phyloP scores from a whole-genome alignment of 2,797 vertebrate species.

The Epinephelus awoara region DNA sequence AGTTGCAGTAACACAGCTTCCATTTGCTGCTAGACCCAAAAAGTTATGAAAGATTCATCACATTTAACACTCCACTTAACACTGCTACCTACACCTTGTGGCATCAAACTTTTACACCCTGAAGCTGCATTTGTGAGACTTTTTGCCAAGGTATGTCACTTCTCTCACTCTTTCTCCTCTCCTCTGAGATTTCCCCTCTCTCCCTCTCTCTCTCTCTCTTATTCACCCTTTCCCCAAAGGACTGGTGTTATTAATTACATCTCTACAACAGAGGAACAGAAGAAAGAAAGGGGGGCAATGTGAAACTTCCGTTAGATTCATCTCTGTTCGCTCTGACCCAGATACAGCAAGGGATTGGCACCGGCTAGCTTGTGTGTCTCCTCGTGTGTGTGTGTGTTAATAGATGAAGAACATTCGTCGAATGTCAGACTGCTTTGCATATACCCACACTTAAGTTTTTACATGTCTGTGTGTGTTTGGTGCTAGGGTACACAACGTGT shows the following conservation, averaged over 20 bases:
- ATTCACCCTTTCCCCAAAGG: constrained; percentile 41
- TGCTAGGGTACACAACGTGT: constrained; percentile 9
- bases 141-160: constrained; percentile 8
- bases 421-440: constrained; percentile 47
- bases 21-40: background rate
- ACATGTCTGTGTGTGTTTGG: constrained; percentile 21
- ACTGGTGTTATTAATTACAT: constrained; percentile 73
- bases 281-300: constrained; percentile 54
- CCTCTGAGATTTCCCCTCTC: constrained; percentile 16
- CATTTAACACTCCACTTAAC: constrained; percentile 32
- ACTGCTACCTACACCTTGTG: constrained; percentile 49
- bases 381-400: constrained; percentile 20
- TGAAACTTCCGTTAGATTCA: constrained; percentile 68
- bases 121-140: constrained; percentile 18
- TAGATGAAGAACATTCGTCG: constrained; percentile 55
- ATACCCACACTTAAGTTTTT: constrained; percentile 38
- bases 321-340: constrained; percentile 78
- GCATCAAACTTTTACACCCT: constrained; percentile 45
- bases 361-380: constrained; percentile 22
- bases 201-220: constrained; percentile 17
- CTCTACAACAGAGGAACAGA: constrained; percentile 43
- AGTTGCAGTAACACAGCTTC: background rate
- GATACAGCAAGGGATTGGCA: constrained; percentile 63
- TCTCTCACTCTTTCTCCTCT: constrained; percentile 16
- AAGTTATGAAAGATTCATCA: constrained; percentile 45